Conservation (phyloP, 2,888 invertebrate species). For the Temnothorax rugatulus region DNA sequence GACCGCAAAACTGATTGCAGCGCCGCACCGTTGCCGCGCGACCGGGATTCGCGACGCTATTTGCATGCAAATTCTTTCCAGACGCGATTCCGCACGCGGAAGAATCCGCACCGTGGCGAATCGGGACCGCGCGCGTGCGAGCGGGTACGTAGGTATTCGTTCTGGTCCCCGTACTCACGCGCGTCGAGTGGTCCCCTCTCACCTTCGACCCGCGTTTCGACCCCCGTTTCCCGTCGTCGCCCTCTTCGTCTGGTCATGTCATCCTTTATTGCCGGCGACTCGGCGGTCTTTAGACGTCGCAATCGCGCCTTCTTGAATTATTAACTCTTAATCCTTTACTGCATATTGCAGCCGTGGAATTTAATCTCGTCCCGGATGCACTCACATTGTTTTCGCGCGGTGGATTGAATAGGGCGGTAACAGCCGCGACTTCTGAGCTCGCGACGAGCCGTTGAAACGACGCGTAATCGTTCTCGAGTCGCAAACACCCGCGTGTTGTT, state of each 20-base stretch:
- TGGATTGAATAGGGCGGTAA: slow-evolving; percentile 32
- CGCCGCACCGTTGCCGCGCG: slow-evolving; percentile 63
- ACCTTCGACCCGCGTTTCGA: slow-evolving; percentile 67
- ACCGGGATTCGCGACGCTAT: slow-evolving; percentile 82
- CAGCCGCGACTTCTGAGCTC: slow-evolving; percentile 50
- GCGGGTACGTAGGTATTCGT: slow-evolving; percentile 24
- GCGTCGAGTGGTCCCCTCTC: slow-evolving; percentile 53
- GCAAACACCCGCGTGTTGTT: slow-evolving; percentile 55
- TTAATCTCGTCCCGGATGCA: slow-evolving; percentile 37
- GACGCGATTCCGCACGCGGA: slow-evolving; percentile 71
- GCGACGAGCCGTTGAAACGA: slow-evolving; percentile 45
- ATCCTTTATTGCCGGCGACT: slow-evolving; percentile 67
- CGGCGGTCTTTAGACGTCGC: slow-evolving; percentile 58
- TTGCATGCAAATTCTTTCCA: slow-evolving; percentile 83
- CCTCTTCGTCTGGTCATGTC: slow-evolving; percentile 27
- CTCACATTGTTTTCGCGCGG: slow-evolving; percentile 48
- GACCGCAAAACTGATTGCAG: slow-evolving; percentile 84
- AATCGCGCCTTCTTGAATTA: slow-evolving; percentile 69
- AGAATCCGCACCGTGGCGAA: slow-evolving; percentile 74
- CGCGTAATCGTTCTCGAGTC: slow-evolving; percentile 11
- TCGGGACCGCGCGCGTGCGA: slow-evolving; percentile 62
- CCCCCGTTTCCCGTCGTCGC: slow-evolving; percentile 64
- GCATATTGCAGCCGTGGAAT: slow-evolving; percentile 53
- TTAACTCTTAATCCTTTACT: slow-evolving; percentile 70
- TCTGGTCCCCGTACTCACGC: slow-evolving; percentile 3